These are phyloP conservation scores for Lutraria rhynchaena DNA, from an alignment of 1,140 invertebrate genomes.

Conservation along the genomic window DNA sequence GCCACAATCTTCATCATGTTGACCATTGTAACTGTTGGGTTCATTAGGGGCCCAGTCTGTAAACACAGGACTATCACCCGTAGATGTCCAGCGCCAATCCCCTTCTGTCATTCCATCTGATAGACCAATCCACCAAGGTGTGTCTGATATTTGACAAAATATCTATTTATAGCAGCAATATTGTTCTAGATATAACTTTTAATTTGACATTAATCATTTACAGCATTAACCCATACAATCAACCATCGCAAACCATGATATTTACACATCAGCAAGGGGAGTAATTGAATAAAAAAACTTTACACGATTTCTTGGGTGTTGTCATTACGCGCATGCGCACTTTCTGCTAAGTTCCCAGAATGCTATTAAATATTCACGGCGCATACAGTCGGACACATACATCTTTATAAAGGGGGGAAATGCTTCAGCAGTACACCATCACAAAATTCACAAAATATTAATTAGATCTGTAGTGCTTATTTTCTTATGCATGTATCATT, in stretches of 20 bases:
- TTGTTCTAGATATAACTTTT: too few relatives aligned
- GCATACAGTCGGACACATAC: too few relatives aligned
- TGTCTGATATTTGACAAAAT: background rate
- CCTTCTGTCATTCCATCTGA: background rate
- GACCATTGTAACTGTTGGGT: background rate
- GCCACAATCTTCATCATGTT: conserved; percentile 20
- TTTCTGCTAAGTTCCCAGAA: too few relatives aligned
- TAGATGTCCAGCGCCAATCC: background rate
- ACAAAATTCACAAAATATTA: background rate
- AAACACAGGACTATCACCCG: background rate
- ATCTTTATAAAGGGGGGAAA: too few relatives aligned
- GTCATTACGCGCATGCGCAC: too few relatives aligned
- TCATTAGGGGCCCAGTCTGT: conserved; percentile 19
- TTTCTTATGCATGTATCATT: background rate
- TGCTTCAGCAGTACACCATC: too few relatives aligned
- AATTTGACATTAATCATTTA: too few relatives aligned
- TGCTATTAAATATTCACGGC: too few relatives aligned
- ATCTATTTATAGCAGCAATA: too few relatives aligned
- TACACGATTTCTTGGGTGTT: too few relatives aligned
- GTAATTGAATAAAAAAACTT: background rate
- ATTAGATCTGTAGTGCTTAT: background rate
- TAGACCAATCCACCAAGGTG: conserved; percentile 6
- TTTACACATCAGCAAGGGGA: background rate
- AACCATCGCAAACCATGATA: background rate
- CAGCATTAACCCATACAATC: too few relatives aligned